phyloP scores from a whole-genome alignment of 2,888 invertebrate species.

The Drosophila recens region DNA sequence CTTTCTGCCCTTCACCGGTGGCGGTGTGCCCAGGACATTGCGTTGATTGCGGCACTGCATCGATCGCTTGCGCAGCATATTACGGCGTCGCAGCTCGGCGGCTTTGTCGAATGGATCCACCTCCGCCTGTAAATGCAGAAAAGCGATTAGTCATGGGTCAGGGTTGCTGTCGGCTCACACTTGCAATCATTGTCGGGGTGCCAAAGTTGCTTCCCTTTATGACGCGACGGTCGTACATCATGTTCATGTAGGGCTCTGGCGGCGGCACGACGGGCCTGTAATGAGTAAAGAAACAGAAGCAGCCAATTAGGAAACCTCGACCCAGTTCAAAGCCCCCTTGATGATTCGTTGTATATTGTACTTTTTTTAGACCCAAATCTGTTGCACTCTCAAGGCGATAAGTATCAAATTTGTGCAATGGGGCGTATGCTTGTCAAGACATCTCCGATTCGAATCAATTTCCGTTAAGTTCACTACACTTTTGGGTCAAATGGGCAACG shows the following conservation, averaged over 20 bases:
- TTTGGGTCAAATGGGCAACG: slow-evolving; percentile 67
- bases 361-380: slow-evolving; percentile 56
- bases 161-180: slow-evolving; percentile 54
- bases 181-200: slow-evolving; percentile 76
- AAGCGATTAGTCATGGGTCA: slow-evolving; percentile 56
- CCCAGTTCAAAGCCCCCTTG: slow-evolving; percentile 52
- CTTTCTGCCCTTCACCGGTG: slow-evolving; percentile 90
- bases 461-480: slow-evolving; percentile 79
- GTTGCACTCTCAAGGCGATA: slow-evolving; percentile 73
- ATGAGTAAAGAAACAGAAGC: slow-evolving; percentile 37
- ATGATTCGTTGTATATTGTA: background rate
- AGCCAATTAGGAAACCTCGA: slow-evolving; percentile 73
- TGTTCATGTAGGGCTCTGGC: slow-evolving; percentile 89
- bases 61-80: slow-evolving; percentile 90
- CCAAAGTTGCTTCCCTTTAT: slow-evolving; percentile 93
- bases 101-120: slow-evolving; percentile 84
- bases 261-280: slow-evolving; percentile 80
- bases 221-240: slow-evolving; percentile 95
- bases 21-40: slow-evolving; percentile 85
- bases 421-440: slow-evolving; percentile 66
- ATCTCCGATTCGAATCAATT: slow-evolving; percentile 80
- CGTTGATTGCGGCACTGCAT: slow-evolving; percentile 86
- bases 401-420: slow-evolving; percentile 66
- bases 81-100: slow-evolving; percentile 88
- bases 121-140: slow-evolving; percentile 83